A percentile compares a stretch with the other conserved stretches of the same genome.
Evolutionary conservation across 2,113 vertebrate genomes (phyloP).

Genomic region (Amblyopsis rosae): DNA sequence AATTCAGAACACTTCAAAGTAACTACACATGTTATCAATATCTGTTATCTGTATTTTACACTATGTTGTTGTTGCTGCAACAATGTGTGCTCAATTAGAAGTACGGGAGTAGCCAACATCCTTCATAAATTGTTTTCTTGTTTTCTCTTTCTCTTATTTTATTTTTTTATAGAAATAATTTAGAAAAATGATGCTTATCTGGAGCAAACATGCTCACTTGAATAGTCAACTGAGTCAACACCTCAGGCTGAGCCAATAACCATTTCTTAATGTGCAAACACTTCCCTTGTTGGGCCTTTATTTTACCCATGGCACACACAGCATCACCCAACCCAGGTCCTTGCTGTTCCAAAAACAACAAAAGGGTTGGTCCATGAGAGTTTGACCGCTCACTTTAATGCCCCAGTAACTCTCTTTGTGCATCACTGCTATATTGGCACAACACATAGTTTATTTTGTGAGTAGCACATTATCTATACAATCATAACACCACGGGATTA

Average conservation of each 20-base stretch:
- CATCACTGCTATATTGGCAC: too few species aligned
- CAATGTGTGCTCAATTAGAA: constrained; percentile 23
- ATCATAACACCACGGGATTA: not conserved
- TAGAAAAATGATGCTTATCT: constrained; percentile 53
- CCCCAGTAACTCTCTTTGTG: too few species aligned
- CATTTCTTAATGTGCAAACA: constrained; percentile 33
- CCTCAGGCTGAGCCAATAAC: constrained; percentile 34
- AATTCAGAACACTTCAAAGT: constrained; percentile 45
- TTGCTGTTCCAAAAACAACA: constrained; percentile 35
- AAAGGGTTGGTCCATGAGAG: constrained; percentile 6
- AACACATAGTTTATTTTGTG: not conserved
- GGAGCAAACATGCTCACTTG: constrained; percentile 46
- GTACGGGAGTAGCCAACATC: constrained; percentile 32
- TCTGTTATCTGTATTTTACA: constrained; percentile 39
- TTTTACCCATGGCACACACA: constrained; percentile 32
- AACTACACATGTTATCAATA: constrained; percentile 34
- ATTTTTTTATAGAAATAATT: constrained; percentile 28
- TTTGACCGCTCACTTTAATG: not conserved
- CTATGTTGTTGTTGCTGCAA: constrained; percentile 37
- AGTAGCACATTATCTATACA: not conserved
- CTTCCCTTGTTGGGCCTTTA: constrained; percentile 34
- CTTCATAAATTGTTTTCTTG: constrained; percentile 9
- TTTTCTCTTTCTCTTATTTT: constrained; percentile 11
- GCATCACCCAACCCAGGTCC: constrained; percentile 10
- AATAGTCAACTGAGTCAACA: constrained; percentile 16